Evolutionary conservation across 2,113 vertebrate genomes (phyloP).

Genomic region (Donacobius atricapilla): DNA sequence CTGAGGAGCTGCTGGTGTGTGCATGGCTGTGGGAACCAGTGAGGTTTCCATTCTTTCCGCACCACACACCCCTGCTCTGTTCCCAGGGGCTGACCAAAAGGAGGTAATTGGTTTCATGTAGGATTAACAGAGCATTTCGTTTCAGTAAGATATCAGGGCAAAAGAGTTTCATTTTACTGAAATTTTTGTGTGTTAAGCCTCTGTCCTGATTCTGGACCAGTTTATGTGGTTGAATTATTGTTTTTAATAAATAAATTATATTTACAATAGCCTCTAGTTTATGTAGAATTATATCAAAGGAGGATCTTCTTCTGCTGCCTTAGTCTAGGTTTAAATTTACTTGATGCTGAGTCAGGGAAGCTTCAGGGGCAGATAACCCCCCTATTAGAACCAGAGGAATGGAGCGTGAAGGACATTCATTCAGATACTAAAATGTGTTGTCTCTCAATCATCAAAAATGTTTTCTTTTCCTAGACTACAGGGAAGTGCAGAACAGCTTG

Average conservation of each 20-base stretch:
- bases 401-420: fast-evolving
- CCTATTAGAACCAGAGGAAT: neutral
- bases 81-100: neutral
- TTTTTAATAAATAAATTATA: neutral
- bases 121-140: neutral
- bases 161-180: neutral
- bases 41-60: neutral
- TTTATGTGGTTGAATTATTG: neutral
- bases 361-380: neutral
- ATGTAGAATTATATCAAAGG: neutral
- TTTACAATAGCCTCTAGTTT: neutral
- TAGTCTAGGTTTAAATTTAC: neutral
- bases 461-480: neutral
- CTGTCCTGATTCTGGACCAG: neutral
- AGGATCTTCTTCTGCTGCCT: neutral
- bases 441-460: neutral
- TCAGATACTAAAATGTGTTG: neutral
- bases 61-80: fast-evolving
- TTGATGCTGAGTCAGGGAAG: neutral
- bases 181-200: neutral
- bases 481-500: neutral
- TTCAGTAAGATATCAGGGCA: neutral
- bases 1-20: neutral
- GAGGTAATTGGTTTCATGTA: neutral
- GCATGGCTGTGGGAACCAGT: neutral